Conservation (phyloP, 2,888 invertebrate species). For the Emmelina monodactyla region DNA sequence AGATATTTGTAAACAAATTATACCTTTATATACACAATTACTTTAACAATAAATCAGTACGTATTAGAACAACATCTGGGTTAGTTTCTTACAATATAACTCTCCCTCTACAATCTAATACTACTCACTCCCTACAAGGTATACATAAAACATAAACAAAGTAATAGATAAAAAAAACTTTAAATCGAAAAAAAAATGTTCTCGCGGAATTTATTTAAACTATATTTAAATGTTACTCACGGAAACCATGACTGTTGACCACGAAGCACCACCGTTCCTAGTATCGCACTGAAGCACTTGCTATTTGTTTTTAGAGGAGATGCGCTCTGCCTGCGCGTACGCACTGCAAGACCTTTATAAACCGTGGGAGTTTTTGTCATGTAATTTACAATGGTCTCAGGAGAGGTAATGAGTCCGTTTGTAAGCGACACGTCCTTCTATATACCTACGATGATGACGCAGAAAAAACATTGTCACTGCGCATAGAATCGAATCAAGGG, state of each 20-base stretch:
- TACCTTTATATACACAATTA: too few species aligned
- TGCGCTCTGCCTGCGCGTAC: conserved; percentile 51
- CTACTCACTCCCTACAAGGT: too few species aligned
- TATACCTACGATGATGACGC: conserved; percentile 45
- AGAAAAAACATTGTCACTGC: conserved; percentile 39
- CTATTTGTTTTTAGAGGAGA: conserved; percentile 35
- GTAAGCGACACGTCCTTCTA: conserved; percentile 57
- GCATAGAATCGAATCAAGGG: too few species aligned
- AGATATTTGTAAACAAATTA: too few species aligned
- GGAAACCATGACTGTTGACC: background rate
- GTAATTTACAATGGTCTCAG: conserved; percentile 49
- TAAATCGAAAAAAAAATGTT: too few species aligned
- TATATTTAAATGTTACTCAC: conserved; percentile 5
- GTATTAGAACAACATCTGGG: too few species aligned
- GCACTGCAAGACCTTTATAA: conserved; percentile 54
- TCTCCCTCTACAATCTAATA: too few species aligned
- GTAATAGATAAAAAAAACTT: too few species aligned
- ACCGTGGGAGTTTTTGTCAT: conserved; percentile 63
- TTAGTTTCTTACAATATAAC: too few species aligned
- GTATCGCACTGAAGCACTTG: conserved; percentile 7
- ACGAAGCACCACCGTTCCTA: background rate
- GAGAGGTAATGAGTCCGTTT: conserved; percentile 60
- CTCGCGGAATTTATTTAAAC: background rate
- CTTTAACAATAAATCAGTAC: too few species aligned
- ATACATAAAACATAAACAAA: too few species aligned